These are phyloP conservation scores for Ctenosaura bakeri DNA, from an alignment of 2,797 vertebrate genomes.

Conservation along the genomic window DNA sequence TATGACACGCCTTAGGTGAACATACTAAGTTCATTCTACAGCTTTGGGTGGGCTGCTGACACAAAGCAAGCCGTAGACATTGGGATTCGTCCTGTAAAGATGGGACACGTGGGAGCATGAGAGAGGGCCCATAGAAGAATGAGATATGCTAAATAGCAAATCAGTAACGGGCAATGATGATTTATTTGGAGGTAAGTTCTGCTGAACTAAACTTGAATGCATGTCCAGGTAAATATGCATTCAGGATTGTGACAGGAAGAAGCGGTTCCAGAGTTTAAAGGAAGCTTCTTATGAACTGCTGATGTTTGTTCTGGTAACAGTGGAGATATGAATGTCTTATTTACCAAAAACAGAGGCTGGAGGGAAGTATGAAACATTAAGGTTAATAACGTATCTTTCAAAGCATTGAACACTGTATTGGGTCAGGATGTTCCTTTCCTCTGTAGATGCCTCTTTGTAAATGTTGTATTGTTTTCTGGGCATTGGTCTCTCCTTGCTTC, in stretches of 20 bases:
- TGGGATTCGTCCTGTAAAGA: conserved; percentile 32
- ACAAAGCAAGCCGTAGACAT: conserved; percentile 25
- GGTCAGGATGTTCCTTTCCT: not conserved
- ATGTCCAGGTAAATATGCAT: not conserved
- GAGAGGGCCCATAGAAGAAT: not conserved
- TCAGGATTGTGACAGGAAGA: not conserved
- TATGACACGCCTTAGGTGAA: conserved; percentile 63
- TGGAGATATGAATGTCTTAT: not conserved
- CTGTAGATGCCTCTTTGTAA: conserved; percentile 9
- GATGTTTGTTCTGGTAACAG: not conserved
- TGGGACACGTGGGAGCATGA: not conserved
- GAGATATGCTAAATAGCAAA: conserved; percentile 23
- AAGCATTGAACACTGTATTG: conserved; percentile 23
- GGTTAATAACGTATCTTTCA: conserved; percentile 45
- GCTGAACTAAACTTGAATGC: not conserved
- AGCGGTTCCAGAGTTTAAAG: conserved; percentile 1
- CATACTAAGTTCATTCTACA: conserved; percentile 32
- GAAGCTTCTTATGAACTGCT: conserved; percentile 37
- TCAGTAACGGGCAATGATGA: not conserved
- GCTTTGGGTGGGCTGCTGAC: conserved; percentile 41
- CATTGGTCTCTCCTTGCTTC: conserved; percentile 21
- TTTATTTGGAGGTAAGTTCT: not conserved
- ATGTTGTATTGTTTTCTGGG: conserved; percentile 6
- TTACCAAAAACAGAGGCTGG: conserved; percentile 9
- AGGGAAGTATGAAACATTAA: conserved; percentile 30